Percentiles rank a stretch among this genome's conserved stretches.
phyloP scores from a whole-genome alignment of 2,888 invertebrate species.

The Dioctria rufipes region DNA sequence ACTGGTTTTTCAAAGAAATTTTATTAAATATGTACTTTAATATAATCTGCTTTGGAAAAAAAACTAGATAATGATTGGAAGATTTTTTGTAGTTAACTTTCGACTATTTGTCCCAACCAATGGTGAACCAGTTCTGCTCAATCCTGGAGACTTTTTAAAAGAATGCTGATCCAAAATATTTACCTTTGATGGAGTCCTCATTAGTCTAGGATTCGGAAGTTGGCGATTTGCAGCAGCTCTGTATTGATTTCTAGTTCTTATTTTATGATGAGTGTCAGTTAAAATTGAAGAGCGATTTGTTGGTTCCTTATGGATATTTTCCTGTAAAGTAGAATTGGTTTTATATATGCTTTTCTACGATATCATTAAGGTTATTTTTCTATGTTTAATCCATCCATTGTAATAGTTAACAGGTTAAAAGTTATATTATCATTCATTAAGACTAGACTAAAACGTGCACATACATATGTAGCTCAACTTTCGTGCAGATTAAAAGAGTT shows the following conservation, averaged over 20 bases:
- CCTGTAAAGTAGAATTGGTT: slow-evolving; percentile 29
- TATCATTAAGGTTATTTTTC: too few relatives aligned
- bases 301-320: slow-evolving; percentile 57
- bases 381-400: too few relatives aligned
- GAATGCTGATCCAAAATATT: slow-evolving; percentile 57
- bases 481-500: too few relatives aligned
- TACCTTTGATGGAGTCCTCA: slow-evolving; percentile 59
- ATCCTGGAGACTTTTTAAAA: slow-evolving; percentile 56
- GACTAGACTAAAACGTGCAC: too few relatives aligned
- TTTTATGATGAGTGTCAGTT: background rate
- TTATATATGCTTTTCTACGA: too few relatives aligned
- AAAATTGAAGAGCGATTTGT: slow-evolving; percentile 58
- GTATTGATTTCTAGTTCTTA: slow-evolving; percentile 3
- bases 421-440: too few relatives aligned
- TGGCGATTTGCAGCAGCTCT: background rate
- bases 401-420: too few relatives aligned
- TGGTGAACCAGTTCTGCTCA: slow-evolving; percentile 59
- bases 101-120: slow-evolving; percentile 59
- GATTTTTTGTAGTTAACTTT: slow-evolving; percentile 66
- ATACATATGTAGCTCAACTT: too few relatives aligned
- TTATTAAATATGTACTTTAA: too few relatives aligned
- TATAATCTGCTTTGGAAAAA: background rate
- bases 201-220: slow-evolving; percentile 59
- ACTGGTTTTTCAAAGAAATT: too few relatives aligned
- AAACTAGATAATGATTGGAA: slow-evolving; percentile 65